phyloP scores from a whole-genome alignment of 2,888 invertebrate species.

The Pachycephus smyrnensis region DNA sequence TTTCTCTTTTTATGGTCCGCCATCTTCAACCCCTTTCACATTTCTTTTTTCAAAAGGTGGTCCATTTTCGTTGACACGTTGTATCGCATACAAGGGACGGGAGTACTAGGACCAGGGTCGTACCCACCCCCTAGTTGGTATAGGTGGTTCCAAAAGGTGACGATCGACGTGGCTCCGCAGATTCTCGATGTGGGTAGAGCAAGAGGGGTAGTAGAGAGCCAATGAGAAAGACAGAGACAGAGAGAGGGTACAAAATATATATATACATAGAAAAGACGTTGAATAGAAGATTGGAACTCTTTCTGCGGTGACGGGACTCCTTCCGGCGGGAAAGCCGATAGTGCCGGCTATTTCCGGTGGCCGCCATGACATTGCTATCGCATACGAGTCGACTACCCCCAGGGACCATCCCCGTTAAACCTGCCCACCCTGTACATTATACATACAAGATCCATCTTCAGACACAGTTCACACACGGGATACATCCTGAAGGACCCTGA shows the following conservation, averaged over 20 bases:
- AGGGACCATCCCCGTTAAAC: slow-evolving; percentile 29
- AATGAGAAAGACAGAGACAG: slow-evolving; percentile 8
- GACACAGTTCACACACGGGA: not conserved
- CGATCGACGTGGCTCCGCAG: not conserved
- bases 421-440: slow-evolving; percentile 3
- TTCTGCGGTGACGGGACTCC: slow-evolving; percentile 62
- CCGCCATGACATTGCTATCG: slow-evolving; percentile 63
- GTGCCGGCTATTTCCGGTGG: slow-evolving; percentile 66
- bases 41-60: slow-evolving; percentile 24
- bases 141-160: not conserved
- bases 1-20: slow-evolving; percentile 36
- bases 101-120: not conserved
- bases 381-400: slow-evolving; percentile 36
- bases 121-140: not conserved
- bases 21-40: slow-evolving; percentile 49
- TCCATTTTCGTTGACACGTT: slow-evolving; percentile 27
- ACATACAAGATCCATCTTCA: not conserved
- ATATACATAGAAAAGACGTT: slow-evolving; percentile 33
- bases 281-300: slow-evolving; percentile 67
- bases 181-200: not conserved
- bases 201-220: slow-evolving; percentile 3
- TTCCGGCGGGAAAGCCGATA: slow-evolving; percentile 64
- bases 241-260: not conserved
- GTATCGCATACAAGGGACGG: slow-evolving; percentile 23
- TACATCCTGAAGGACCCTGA: not conserved